phyloP scores from a whole-genome alignment of 2,113 vertebrate species.

The Chloebia gouldiae region DNA sequence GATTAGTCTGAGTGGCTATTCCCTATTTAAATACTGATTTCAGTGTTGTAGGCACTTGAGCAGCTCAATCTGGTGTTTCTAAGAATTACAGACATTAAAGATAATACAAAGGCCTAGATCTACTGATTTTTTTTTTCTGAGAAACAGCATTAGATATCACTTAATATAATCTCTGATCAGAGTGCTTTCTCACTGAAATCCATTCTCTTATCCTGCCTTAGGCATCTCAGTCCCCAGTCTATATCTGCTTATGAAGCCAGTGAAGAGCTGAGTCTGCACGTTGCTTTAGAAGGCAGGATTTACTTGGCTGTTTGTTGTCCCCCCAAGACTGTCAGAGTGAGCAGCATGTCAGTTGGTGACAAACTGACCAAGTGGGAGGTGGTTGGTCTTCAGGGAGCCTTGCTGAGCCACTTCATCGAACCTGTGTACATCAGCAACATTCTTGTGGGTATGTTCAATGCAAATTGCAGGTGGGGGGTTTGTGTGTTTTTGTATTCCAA shows the following conservation, averaged over 20 bases:
- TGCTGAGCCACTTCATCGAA: constrained; percentile 93
- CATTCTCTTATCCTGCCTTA: neutral
- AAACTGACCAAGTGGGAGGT: constrained; percentile 94
- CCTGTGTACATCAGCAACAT: constrained; percentile 89
- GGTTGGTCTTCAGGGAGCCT: constrained; percentile 89
- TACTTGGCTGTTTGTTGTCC: constrained; percentile 82
- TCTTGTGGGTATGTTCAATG: constrained; percentile 79
- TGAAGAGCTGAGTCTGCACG: constrained; percentile 86
- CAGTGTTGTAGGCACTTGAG: rapidly evolving
- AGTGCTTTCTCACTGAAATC: neutral
- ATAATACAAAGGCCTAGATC: neutral
- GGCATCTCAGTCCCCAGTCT: constrained; percentile 83
- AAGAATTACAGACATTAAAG: no score
- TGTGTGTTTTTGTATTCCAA: rapidly evolving
- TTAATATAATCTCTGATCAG: neutral
- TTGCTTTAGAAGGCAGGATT: constrained; percentile 86
- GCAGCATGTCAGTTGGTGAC: constrained; percentile 91
- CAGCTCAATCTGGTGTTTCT: neutral
- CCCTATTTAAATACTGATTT: neutral
- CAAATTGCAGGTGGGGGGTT: rapidly evolving
- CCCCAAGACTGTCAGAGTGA: constrained; percentile 64
- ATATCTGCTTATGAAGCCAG: constrained; percentile 82
- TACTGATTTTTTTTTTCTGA: neutral
- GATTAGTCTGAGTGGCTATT: neutral
- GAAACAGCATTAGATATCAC: neutral